Evolutionary conservation across 1,140 invertebrate species (phyloP).

Genomic region (Melitaea cinxia): DNA sequence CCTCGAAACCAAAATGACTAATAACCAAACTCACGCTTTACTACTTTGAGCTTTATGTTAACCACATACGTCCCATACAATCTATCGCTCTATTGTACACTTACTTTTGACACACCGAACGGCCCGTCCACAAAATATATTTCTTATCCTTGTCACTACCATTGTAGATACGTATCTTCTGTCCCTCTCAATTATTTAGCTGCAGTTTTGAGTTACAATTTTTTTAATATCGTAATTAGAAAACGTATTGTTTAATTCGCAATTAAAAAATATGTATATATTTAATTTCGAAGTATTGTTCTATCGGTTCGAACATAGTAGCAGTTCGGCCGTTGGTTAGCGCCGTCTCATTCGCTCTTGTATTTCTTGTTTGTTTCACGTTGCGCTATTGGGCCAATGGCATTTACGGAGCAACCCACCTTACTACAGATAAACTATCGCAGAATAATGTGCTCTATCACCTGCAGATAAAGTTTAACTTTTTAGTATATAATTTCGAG

Average conservation of each 20-base stretch:
- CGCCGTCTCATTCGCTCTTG: constrained; percentile 65
- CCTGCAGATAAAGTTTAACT: constrained; percentile 77
- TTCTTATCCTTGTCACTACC: constrained; percentile 51
- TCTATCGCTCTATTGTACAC: not conserved
- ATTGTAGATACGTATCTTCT: constrained; percentile 39
- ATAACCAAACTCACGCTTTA: constrained; percentile 15
- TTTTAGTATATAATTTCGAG: constrained; percentile 73
- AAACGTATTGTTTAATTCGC: not conserved
- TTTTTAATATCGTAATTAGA: constrained; percentile 11
- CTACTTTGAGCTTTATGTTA: constrained; percentile 33
- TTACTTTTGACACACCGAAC: constrained; percentile 13
- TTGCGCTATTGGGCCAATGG: constrained; percentile 76
- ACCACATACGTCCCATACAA: constrained; percentile 20
- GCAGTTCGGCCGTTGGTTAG: constrained; percentile 36
- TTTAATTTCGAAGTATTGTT: constrained; percentile 6
- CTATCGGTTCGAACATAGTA: constrained; percentile 7
- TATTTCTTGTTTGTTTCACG: constrained; percentile 78
- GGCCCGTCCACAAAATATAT: constrained; percentile 57
- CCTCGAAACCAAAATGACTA: constrained; percentile 20
- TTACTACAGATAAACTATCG: constrained; percentile 73
- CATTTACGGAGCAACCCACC: constrained; percentile 78
- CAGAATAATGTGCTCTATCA: constrained; percentile 73
- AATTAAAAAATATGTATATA: not conserved
- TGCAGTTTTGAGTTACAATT: constrained; percentile 29
- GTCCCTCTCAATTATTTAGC: constrained; percentile 45